Base-by-base conservation (phyloP, 2,797 vertebrate genomes). In the Macroramphosus scolopax region DNA sequence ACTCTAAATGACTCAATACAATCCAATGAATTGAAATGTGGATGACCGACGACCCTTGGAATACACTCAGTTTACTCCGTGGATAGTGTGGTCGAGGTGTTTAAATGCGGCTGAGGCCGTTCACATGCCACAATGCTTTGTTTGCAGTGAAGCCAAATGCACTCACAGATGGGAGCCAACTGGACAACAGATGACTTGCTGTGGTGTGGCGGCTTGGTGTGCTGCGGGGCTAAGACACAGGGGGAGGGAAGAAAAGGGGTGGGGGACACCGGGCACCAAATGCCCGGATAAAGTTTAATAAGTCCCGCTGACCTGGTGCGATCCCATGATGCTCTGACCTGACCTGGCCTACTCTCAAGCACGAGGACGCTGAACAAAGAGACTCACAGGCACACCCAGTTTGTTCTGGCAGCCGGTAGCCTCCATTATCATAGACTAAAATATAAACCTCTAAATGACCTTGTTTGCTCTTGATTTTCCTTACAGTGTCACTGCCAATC, bases 141-240 rank as follows among this genome's bases (percentile, higher is more conserved):
- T 77, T 81, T 82, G 74, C 72, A 69, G 52, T 4, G 12, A 51
- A 53, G 78, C 77, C 74, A 77, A 78, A 75, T 52, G 48, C 56
- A 17, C 41, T 65, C 63, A 56, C 77, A 80, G 74, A 85, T 71
- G 69, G 68, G 59, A 65, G 69, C 69, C 5, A 52, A 81, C 60
- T 77, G 73, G 70, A 75, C 75, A 75, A 70, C 82, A 83, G 77
- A 84, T 83, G 80, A 83, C 80, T 69, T 41, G 70, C 57, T 62
- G 40, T 47, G 54, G 41, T 46, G 62, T 55, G 71, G 70, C 49
- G 66, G 43, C 40, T 26, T 49, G 47, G 63, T 68, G 69, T 68
- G 70, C 62, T 75, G 46, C 60, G 61, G 63, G 56, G 53, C 64
- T 37, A 15, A 17, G 66, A 77, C 51, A 47, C 20, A 6, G 17